Conservation (phyloP, 1,140 invertebrate genomes). For the Cephus cinctus region DNA sequence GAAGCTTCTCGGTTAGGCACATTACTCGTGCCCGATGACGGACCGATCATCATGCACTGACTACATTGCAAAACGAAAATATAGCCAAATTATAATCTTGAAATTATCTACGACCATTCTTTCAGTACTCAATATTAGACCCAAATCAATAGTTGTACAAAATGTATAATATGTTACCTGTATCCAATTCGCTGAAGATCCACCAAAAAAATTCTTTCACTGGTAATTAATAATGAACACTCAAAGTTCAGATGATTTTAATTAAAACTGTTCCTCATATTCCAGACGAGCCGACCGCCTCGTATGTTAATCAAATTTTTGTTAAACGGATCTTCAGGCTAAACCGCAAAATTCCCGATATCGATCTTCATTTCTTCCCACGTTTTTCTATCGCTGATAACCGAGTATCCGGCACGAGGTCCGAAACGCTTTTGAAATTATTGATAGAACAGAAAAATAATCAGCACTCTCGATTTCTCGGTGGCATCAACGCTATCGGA, state of each 20-base stretch:
- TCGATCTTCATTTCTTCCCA: neutral
- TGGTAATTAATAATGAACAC: too few relatives aligned
- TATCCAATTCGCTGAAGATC: neutral
- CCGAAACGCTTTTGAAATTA: neutral
- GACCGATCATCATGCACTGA: conserved; percentile 44
- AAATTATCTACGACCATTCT: neutral
- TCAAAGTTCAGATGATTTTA: too few relatives aligned
- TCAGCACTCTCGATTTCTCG: conserved; percentile 18
- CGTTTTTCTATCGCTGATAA: too few relatives aligned
- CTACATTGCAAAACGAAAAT: neutral
- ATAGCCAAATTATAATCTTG: neutral
- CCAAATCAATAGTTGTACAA: neutral
- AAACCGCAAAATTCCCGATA: neutral
- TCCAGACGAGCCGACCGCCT: neutral
- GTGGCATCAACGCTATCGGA: conserved; percentile 22
- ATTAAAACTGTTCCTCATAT: too few relatives aligned
- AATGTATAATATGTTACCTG: neutral
- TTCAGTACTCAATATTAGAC: neutral
- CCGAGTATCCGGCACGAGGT: too few relatives aligned
- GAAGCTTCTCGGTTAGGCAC: conserved; percentile 22
- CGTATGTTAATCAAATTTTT: neutral
- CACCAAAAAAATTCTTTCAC: too few relatives aligned
- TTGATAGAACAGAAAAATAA: conserved; percentile 12
- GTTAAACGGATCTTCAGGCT: conserved; percentile 2
- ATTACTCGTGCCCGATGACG: conserved; percentile 34